phyloP scores from a whole-genome alignment of 2,888 invertebrate genomes.

The Brachyopa scutellaris region DNA sequence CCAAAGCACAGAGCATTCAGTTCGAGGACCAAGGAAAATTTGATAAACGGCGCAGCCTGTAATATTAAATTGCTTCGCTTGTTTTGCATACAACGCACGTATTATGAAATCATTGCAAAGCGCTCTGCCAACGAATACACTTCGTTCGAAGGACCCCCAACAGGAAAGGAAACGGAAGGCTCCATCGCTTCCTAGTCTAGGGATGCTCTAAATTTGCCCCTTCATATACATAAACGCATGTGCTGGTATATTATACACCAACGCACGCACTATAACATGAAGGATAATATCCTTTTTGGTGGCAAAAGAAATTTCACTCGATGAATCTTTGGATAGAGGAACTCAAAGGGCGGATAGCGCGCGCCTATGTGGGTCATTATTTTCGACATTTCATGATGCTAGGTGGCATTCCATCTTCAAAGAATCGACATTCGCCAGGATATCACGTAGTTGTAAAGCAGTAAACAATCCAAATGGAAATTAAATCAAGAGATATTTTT shows the following conservation, averaged over 20 bases:
- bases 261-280: constrained; percentile 2
- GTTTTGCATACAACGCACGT: constrained; percentile 62
- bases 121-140: background rate
- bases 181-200: background rate
- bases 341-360: background rate
- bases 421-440: background rate
- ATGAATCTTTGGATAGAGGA: too few species aligned
- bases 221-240: background rate
- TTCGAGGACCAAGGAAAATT: constrained; percentile 52
- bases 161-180: background rate
- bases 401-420: background rate
- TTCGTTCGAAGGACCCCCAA: too few species aligned
- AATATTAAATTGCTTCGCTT: constrained; percentile 49
- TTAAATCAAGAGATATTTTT: constrained; percentile 58
- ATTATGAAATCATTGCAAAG: constrained; percentile 49
- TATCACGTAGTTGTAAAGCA: constrained; percentile 37
- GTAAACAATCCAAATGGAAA: constrained; percentile 59
- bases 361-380: constrained; percentile 34
- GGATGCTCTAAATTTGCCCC: background rate
- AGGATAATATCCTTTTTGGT: constrained; percentile 17
- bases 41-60: constrained; percentile 51
- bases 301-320: background rate
- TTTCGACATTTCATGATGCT: constrained; percentile 31
- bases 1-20: constrained; percentile 38
- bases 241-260: background rate